phyloP scores from a whole-genome alignment of 2,888 invertebrate species.

The Limnephilus rhombicus region DNA sequence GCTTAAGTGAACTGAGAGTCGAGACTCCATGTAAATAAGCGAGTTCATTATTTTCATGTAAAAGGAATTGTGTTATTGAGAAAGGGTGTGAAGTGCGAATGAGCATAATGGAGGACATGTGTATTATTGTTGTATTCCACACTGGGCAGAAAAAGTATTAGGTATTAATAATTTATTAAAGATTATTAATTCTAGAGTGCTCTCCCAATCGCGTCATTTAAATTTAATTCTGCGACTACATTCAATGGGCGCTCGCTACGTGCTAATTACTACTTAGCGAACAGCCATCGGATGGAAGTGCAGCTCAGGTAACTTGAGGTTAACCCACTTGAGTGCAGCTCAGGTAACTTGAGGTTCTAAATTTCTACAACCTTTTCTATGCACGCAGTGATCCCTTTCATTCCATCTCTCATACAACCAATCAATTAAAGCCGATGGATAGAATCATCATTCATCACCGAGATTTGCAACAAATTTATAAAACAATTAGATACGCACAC shows the following conservation, averaged over 20 bases:
- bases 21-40: too few species aligned
- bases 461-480: not conserved
- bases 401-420: slow-evolving; percentile 12
- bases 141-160: not conserved
- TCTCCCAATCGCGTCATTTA: slow-evolving; percentile 27
- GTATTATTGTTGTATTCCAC: not conserved
- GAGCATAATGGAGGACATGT: not conserved
- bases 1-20: too few species aligned
- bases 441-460: slow-evolving; percentile 6
- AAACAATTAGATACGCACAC: not conserved
- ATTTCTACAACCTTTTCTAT: slow-evolving; percentile 24
- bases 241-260: slow-evolving; percentile 28
- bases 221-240: slow-evolving; percentile 13
- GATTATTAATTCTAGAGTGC: slow-evolving; percentile 28
- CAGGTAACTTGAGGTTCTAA: slow-evolving; percentile 26
- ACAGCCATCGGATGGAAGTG: not conserved
- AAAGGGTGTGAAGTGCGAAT: not conserved
- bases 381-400: slow-evolving; percentile 18
- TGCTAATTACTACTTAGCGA: not conserved
- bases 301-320: slow-evolving; percentile 41
- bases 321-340: slow-evolving; percentile 3
- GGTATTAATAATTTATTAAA: not conserved
- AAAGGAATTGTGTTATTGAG: too few species aligned
- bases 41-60: too few species aligned
- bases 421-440: slow-evolving; percentile 5